Conservation (phyloP, 2,797 vertebrate genomes). For the Varecia variegata region DNA sequence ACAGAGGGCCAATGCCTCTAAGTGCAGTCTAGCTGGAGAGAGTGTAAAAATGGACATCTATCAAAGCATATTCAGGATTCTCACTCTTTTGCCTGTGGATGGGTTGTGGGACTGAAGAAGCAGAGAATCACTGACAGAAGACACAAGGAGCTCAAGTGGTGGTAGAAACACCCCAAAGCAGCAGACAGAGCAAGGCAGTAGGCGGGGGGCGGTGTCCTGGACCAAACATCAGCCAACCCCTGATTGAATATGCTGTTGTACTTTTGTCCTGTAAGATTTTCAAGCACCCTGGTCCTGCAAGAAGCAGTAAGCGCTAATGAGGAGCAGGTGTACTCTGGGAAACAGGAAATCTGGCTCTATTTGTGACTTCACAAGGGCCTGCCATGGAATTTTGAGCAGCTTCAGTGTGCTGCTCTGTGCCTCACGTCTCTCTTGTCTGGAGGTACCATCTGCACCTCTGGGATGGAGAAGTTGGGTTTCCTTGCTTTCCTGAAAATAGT, state of each 20-base stretch:
- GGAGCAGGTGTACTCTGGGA: neutral
- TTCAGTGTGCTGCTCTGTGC: neutral
- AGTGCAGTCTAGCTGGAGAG: neutral
- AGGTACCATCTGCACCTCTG: neutral
- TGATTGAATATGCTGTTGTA: neutral
- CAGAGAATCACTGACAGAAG: neutral
- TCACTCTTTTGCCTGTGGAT: neutral
- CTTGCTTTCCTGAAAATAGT: neutral
- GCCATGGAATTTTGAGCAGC: neutral
- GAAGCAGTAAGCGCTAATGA: neutral
- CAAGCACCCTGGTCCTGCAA: neutral
- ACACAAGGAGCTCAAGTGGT: neutral
- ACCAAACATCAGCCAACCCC: neutral
- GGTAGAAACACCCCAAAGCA: neutral
- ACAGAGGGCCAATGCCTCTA: neutral
- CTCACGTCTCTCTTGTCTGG: neutral
- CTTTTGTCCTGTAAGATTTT: constrained; percentile 7
- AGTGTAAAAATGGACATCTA: neutral
- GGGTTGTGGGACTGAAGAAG: neutral
- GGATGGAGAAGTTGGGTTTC: neutral
- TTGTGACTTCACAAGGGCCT: neutral
- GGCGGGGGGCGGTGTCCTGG: neutral
- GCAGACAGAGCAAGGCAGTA: neutral
- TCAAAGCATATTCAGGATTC: neutral
- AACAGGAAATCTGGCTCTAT: constrained; percentile 15